These are phyloP conservation scores for Stenolophus ochropezus DNA, from an alignment of 2,888 invertebrate species.

Conservation along the genomic window DNA sequence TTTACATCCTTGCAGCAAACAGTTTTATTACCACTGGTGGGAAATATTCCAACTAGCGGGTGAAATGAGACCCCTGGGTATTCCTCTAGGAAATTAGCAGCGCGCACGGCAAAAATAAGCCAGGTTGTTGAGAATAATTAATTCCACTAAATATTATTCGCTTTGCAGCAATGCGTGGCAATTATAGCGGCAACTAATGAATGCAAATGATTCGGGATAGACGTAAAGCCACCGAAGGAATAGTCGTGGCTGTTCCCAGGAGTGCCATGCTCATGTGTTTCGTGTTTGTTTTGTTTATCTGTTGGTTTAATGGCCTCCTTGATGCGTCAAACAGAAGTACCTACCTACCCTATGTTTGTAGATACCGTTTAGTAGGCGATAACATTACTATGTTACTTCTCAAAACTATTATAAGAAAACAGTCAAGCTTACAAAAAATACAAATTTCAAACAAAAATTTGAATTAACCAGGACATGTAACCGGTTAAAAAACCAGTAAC, in stretches of 20 bases:
- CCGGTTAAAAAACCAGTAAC: no score
- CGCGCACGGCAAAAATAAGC: slow-evolving; percentile 34
- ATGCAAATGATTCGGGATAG: slow-evolving; percentile 32
- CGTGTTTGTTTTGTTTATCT: slow-evolving; percentile 48
- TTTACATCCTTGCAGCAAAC: background rate
- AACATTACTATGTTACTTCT: no score
- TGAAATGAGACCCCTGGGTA: background rate
- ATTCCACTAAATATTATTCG: slow-evolving; percentile 37
- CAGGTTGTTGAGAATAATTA: slow-evolving; percentile 33
- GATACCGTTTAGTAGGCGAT: slow-evolving; percentile 2
- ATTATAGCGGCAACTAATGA: slow-evolving; percentile 37
- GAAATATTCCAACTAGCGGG: slow-evolving; percentile 4
- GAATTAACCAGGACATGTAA: no score
- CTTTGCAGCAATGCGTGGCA: slow-evolving; percentile 13
- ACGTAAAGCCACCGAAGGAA: slow-evolving; percentile 1
- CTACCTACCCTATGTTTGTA: slow-evolving; percentile 29
- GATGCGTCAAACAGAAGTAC: slow-evolving; percentile 24
- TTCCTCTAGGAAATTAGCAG: slow-evolving; percentile 23
- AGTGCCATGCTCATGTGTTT: slow-evolving; percentile 44
- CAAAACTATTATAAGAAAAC: no score
- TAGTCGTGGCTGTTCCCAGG: slow-evolving; percentile 21
- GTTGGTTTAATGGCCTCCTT: slow-evolving; percentile 37
- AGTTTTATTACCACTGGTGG: slow-evolving; percentile 5
- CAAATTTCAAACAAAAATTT: no score
- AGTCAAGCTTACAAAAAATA: no score